Evolutionary conservation across 2,797 vertebrate genomes (phyloP).

Genomic region (Hippoglossus hippoglossus): DNA sequence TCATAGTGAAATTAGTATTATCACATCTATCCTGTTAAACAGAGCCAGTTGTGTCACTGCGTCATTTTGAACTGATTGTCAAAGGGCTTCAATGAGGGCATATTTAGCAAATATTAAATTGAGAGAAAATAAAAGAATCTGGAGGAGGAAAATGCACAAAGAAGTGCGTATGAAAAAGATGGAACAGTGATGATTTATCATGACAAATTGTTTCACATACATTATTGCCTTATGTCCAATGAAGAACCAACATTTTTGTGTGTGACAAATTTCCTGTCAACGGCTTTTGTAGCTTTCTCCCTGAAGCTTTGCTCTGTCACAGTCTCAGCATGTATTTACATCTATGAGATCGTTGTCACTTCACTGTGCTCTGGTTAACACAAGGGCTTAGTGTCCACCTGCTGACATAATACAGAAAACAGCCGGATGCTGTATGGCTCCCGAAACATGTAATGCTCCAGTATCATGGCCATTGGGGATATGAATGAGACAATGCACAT

Average conservation of each 20-base stretch:
- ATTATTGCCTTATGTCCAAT: slow-evolving; percentile 2
- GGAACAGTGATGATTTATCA: neutral
- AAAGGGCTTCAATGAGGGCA: slow-evolving; percentile 4
- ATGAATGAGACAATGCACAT: slow-evolving; percentile 12
- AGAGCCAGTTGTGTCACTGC: slow-evolving; percentile 11
- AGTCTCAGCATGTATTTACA: slow-evolving; percentile 18
- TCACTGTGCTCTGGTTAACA: slow-evolving; percentile 34
- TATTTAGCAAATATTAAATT: slow-evolving; percentile 2
- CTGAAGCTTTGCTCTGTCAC: slow-evolving; percentile 13
- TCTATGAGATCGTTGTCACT: slow-evolving; percentile 28
- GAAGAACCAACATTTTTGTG: neutral
- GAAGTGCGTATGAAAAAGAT: neutral
- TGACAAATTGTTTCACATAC: neutral
- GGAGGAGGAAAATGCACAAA: neutral
- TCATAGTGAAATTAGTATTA: slow-evolving; percentile 4
- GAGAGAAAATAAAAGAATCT: neutral
- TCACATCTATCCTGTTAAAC: slow-evolving; percentile 12
- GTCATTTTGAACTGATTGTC: slow-evolving; percentile 41
- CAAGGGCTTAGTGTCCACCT: slow-evolving; percentile 33
- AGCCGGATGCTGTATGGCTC: slow-evolving; percentile 34
- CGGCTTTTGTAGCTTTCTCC: slow-evolving; percentile 16
- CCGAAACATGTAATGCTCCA: slow-evolving; percentile 30
- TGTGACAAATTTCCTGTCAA: neutral
- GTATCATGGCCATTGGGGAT: neutral
- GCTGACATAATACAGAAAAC: slow-evolving; percentile 36